Evolutionary conservation across 2,797 vertebrate genomes (phyloP).

Genomic region (Eulemur albifrons): DNA sequence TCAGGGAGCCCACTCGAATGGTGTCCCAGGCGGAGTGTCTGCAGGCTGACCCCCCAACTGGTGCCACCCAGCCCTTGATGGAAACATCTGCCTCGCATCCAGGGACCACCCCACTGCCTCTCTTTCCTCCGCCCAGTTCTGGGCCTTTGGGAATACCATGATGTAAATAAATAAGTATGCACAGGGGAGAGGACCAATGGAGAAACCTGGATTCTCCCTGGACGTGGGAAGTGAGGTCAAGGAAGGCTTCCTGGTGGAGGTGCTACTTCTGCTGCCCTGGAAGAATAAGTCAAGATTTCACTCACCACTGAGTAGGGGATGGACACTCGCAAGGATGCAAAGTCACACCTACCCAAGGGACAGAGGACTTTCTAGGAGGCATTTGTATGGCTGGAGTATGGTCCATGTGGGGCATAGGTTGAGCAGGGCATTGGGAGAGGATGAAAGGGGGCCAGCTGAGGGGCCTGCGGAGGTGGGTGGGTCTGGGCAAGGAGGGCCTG

Average conservation of each 20-base stretch:
- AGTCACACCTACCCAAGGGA: too few relatives aligned
- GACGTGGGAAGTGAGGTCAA: not conserved
- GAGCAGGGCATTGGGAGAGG: not conserved
- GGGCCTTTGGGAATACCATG: not conserved
- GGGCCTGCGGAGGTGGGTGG: not conserved
- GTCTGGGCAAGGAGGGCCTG: not conserved
- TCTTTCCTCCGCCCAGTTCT: not conserved
- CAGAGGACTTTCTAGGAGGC: not conserved
- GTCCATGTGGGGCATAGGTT: not conserved
- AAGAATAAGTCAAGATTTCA: not conserved
- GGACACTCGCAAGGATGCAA: too few relatives aligned
- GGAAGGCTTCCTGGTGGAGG: not conserved
- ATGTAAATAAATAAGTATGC: too few relatives aligned
- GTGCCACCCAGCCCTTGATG: not conserved
- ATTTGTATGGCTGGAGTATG: not conserved
- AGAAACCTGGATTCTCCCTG: not conserved
- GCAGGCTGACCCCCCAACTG: not conserved
- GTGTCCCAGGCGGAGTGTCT: too few relatives aligned
- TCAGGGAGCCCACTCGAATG: accelerated
- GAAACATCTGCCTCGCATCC: not conserved
- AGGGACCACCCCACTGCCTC: too few relatives aligned
- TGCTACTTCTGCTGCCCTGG: not conserved
- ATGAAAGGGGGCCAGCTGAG: not conserved
- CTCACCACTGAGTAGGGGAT: accelerated
- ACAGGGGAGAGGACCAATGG: accelerated